Evolutionary conservation across 2,888 invertebrate genomes (phyloP).

Genomic region (Phorcus lineatus): DNA sequence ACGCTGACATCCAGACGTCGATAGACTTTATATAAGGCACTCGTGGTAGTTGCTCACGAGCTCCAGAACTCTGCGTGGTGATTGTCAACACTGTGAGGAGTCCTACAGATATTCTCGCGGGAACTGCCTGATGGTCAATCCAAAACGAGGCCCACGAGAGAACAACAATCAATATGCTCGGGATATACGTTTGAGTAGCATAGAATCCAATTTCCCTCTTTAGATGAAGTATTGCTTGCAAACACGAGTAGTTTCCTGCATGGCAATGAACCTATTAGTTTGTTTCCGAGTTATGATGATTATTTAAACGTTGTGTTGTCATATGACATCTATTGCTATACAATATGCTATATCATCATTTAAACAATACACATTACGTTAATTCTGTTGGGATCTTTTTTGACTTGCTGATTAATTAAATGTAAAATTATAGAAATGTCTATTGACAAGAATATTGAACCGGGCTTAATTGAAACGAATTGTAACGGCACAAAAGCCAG

Average conservation of each 20-base stretch:
- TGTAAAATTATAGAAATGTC: too few relatives aligned
- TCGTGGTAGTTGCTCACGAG: conserved; percentile 32
- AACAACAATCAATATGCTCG: conserved; percentile 40
- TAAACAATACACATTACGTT: too few relatives aligned
- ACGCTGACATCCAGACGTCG: conserved; percentile 34
- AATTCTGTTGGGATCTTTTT: too few relatives aligned
- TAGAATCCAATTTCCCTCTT: conserved; percentile 38
- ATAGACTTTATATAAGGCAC: conserved; percentile 39
- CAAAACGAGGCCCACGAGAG: conserved; percentile 44
- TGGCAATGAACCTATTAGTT: background rate
- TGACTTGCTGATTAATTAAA: too few relatives aligned
- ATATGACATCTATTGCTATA: too few relatives aligned
- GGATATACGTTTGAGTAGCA: conserved; percentile 38
- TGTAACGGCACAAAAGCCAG: too few relatives aligned
- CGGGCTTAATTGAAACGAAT: too few relatives aligned
- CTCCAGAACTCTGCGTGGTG: conserved; percentile 38
- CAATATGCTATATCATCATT: too few relatives aligned
- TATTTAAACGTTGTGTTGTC: too few relatives aligned
- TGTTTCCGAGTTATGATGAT: background rate
- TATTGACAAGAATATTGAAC: too few relatives aligned
- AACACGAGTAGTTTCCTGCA: conserved; percentile 33
- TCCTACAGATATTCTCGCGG: conserved; percentile 39
- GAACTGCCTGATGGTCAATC: conserved; percentile 39
- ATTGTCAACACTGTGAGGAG: conserved; percentile 43
- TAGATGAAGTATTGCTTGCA: conserved; percentile 32